Conservation (phyloP, 2,888 invertebrate genomes). For the Bombylius major region DNA sequence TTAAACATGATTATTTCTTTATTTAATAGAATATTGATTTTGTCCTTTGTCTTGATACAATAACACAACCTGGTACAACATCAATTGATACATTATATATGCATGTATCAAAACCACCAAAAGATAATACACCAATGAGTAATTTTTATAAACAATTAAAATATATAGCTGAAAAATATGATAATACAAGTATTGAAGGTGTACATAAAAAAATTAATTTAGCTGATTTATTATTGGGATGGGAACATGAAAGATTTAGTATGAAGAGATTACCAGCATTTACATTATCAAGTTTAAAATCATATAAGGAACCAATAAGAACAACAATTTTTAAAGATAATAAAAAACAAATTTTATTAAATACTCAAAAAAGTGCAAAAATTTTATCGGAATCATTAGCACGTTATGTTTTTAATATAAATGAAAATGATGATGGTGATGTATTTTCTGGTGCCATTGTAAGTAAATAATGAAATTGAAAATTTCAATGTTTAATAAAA, state of each 20-base stretch:
- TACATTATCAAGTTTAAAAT: constrained; percentile 66
- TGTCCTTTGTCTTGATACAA: constrained; percentile 79
- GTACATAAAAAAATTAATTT: constrained; percentile 95
- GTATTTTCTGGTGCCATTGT: constrained; percentile 68
- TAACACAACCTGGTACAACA: constrained; percentile 46
- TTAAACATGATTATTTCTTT: not conserved
- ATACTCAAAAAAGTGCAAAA: constrained; percentile 46
- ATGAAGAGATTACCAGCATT: constrained; percentile 84
- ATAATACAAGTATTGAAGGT: constrained; percentile 46
- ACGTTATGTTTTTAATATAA: constrained; percentile 63
- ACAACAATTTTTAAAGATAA: constrained; percentile 31
- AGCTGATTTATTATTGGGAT: constrained; percentile 79
- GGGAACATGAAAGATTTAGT: constrained; percentile 96
- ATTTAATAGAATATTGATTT: constrained; percentile 67
- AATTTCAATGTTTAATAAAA: not conserved
- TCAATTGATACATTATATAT: constrained; percentile 46
- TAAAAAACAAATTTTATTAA: constrained; percentile 20
- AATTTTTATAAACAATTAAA: constrained; percentile 53
- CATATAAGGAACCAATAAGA: constrained; percentile 28
- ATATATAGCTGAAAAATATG: constrained; percentile 39
- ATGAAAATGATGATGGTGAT: constrained; percentile 39
- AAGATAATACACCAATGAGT: constrained; percentile 65
- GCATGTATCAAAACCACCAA: constrained; percentile 94
- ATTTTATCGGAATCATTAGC: constrained; percentile 74
- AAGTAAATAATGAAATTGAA: constrained; percentile 25